These are phyloP conservation scores for Ctenoplectra terminalis DNA, from an alignment of 1,140 invertebrate genomes.

Conservation along the genomic window DNA sequence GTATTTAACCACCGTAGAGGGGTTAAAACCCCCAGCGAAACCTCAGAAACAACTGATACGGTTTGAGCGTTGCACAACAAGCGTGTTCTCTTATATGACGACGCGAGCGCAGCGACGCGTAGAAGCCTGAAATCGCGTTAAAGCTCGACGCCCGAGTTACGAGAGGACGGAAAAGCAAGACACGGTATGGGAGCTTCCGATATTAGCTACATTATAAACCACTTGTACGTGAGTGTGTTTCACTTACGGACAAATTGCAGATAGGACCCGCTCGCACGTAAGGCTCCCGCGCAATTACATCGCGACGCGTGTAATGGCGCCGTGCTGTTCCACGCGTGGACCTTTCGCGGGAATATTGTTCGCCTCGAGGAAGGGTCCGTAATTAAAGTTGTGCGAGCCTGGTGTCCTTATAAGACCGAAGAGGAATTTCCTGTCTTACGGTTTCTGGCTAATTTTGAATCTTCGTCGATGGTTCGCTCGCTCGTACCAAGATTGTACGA, in stretches of 20 bases:
- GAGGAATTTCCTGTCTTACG: neutral
- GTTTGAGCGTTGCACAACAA: no score
- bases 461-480: no score
- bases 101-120: neutral
- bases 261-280: conserved; percentile 7
- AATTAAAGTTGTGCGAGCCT: conserved; percentile 35
- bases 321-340: neutral
- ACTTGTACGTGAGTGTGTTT: conserved; percentile 48
- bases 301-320: neutral
- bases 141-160: conserved; percentile 56
- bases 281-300: neutral
- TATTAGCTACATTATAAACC: conserved; percentile 59
- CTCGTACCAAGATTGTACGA: no score
- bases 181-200: conserved; percentile 17
- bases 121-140: conserved; percentile 52
- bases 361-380: neutral
- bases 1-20: no score
- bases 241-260: conserved; percentile 53
- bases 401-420: neutral
- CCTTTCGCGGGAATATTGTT: conserved; percentile 7
- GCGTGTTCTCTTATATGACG: neutral
- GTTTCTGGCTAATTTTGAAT: neutral
- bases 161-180: conserved; percentile 13
- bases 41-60: no score
- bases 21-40: no score